Evolutionary conservation across 2,113 vertebrate genomes (phyloP), one percentile per base, ranked within the genome.

Genomic region (Anthoscopus minutus): DNA sequence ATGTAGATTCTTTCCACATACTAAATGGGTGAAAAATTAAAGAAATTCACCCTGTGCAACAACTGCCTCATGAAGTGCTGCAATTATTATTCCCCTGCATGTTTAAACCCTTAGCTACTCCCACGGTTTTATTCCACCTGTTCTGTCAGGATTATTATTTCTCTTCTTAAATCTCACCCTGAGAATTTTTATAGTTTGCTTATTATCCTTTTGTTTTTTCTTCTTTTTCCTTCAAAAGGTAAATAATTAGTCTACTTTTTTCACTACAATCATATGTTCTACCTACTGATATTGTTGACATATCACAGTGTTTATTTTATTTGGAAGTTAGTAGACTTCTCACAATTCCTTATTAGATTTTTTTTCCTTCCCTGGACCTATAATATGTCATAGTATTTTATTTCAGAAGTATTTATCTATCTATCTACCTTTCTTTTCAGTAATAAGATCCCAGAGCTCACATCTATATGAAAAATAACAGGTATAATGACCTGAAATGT

Each of bases 381-480:
- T 81, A 78, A 85, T 85, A 12, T 92, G 54, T 85, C 65, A 84
- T 22, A 61, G 28, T 78, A 70, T 31, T 92, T 89, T 85, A 85
- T 70, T 81, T 79, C 61, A 74, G 56, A 81, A 79, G 4, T 53
- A 69, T 88, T 93, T 88, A 78, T 31, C 64, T 86, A 44, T 81
- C 69, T 81, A 33, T 79, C 37, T 81, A 33, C 74, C 37, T 74
- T 88, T 61, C 25, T 82, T 85, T 79, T 85, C 82, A 79, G 51
- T 88, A 88, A 82, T 79, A 90, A 82, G 51, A 66, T 82, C 74
- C 79, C 82, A 90, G 65, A 93, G 61, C 60, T 93, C 74, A 79
- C n/a, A 85, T 88, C 17, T 81, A 8, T 79, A 53, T 58, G 48
- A 92, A 81, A 84, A 84, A 78, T 30, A 67, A 45, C 45, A 74